Conservation (phyloP, 2,797 vertebrate species). For the Antrozous pallidus region DNA sequence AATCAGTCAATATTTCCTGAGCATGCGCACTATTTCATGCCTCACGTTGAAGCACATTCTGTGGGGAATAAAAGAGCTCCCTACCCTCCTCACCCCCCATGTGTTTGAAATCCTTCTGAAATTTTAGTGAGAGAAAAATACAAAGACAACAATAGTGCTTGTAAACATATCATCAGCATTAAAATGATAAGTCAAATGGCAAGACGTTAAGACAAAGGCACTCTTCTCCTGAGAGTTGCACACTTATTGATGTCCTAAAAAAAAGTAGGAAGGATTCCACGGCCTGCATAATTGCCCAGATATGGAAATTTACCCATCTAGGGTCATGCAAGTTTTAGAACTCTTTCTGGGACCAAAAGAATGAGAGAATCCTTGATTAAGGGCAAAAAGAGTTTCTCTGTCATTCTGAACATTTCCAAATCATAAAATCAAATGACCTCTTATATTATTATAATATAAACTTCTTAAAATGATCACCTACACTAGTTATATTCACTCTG, state of each 20-base stretch:
- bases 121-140: background rate
- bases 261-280: background rate
- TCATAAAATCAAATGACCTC: background rate
- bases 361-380: constrained; percentile 26
- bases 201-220: background rate
- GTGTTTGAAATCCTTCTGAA: background rate
- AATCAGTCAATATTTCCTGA: background rate
- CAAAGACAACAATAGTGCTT: background rate
- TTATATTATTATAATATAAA: background rate
- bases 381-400: background rate
- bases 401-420: background rate
- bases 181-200: background rate
- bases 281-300: background rate
- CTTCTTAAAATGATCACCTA: background rate
- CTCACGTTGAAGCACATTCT: background rate
- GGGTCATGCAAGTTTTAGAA: background rate
- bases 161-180: background rate
- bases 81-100: background rate
- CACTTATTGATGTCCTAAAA: background rate
- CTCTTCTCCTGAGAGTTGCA: background rate
- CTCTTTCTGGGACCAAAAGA: background rate
- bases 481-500: background rate
- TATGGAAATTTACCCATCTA: background rate
- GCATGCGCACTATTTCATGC: background rate
- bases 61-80: background rate